These are phyloP conservation scores for Cololabis saira DNA, from an alignment of 2,113 vertebrate genomes.

Conservation along the genomic window DNA sequence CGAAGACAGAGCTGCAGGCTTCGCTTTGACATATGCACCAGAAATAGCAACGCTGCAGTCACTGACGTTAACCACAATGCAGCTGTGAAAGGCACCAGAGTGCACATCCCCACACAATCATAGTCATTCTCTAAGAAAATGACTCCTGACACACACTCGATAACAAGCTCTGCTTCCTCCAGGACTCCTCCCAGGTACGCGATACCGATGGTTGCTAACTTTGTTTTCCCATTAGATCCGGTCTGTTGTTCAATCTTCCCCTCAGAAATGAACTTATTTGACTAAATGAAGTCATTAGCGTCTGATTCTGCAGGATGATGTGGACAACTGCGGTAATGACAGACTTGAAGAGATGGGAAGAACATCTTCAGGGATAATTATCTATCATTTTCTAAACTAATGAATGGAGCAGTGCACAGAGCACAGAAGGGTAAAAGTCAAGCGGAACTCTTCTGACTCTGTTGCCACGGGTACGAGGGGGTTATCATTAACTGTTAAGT, in stretches of 20 bases:
- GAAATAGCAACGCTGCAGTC: conserved; percentile 60
- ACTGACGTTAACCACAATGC: conserved; percentile 43
- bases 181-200: conserved; percentile 12
- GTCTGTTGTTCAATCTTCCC: conserved; percentile 32
- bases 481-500: neutral
- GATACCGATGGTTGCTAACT: conserved; percentile 29
- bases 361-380: conserved; percentile 24
- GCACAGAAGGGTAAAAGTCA: conserved; percentile 1
- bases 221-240: conserved; percentile 37
- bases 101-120: conserved; percentile 44
- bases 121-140: conserved; percentile 42
- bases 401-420: conserved; percentile 1
- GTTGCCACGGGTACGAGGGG: neutral
- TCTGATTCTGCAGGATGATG: conserved; percentile 4
- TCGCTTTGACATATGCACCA: conserved; percentile 29
- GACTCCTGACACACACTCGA: conserved; percentile 4
- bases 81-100: conserved; percentile 35
- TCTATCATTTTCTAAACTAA: conserved; percentile 5
- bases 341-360: conserved; percentile 23
- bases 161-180: conserved; percentile 50
- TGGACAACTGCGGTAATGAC: conserved; percentile 15
- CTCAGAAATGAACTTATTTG: conserved; percentile 52
- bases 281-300: conserved; percentile 39
- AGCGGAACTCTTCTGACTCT: conserved; percentile 4
- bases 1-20: conserved; percentile 53